phyloP scores from a whole-genome alignment of 2,113 vertebrate species.

The Rhinolophus ferrumequinum region DNA sequence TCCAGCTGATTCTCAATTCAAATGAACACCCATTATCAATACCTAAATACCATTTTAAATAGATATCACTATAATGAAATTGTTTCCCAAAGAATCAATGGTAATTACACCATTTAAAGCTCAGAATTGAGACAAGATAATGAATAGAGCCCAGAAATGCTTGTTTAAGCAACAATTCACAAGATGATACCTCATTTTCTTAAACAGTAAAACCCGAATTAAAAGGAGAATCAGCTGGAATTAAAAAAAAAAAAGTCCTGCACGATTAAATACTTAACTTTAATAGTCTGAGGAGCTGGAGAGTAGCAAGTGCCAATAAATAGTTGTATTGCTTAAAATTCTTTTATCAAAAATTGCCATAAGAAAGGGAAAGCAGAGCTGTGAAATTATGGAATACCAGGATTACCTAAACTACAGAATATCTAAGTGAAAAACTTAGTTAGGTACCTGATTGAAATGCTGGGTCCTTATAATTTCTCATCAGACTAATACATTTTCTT shows the following conservation, averaged over 20 bases:
- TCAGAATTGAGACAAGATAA: constrained; percentile 56
- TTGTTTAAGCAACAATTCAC: constrained; percentile 60
- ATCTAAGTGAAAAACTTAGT: neutral
- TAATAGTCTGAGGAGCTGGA: neutral
- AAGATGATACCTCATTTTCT: constrained; percentile 60
- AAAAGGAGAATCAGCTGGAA: constrained; percentile 48
- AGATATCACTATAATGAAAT: constrained; percentile 62
- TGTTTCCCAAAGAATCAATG: constrained; percentile 68
- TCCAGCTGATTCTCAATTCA: constrained; percentile 50
- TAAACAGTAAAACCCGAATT: constrained; percentile 59
- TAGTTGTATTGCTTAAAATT: constrained; percentile 16
- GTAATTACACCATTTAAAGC: constrained; percentile 64
- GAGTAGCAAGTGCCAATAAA: neutral
- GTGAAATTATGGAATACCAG: neutral
- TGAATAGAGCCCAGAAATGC: constrained; percentile 51
- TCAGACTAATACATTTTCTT: neutral
- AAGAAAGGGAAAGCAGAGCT: neutral
- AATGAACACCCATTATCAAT: constrained; percentile 54
- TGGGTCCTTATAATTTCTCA: neutral
- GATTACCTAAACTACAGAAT: neutral
- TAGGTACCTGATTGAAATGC: neutral
- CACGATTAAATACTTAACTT: constrained; percentile 24
- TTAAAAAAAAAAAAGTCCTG: neutral
- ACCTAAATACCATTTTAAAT: constrained; percentile 67
- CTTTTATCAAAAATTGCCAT: neutral